phyloP scores from a whole-genome alignment of 2,888 invertebrate genomes.

The Lasiommata megera region DNA sequence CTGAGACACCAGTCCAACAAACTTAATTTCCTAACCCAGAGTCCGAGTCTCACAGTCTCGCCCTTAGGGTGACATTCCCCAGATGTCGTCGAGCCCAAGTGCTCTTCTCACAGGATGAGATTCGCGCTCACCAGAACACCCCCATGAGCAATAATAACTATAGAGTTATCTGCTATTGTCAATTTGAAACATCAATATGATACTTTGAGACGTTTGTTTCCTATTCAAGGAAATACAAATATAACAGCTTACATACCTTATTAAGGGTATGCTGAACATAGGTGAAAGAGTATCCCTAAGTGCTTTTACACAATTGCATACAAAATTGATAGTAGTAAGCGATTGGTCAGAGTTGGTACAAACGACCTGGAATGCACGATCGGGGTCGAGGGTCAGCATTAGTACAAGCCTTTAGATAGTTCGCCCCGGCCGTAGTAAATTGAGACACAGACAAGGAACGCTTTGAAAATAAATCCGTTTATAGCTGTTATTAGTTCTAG shows the following conservation, averaged over 20 bases:
- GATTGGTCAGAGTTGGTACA: constrained; percentile 55
- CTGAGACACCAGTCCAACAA: too few relatives aligned
- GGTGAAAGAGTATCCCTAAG: constrained; percentile 6
- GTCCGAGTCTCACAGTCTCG: too few relatives aligned
- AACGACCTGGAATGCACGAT: constrained; percentile 55
- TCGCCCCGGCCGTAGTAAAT: constrained; percentile 35
- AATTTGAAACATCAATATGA: too few relatives aligned
- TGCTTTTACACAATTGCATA: constrained; percentile 39
- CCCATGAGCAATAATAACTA: too few relatives aligned
- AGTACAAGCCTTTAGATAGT: constrained; percentile 44
- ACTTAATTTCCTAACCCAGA: too few relatives aligned
- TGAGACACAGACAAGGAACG: constrained; percentile 35
- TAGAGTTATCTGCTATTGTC: too few relatives aligned
- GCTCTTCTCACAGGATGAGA: too few relatives aligned
- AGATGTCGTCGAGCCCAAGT: too few relatives aligned
- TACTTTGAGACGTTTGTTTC: too few relatives aligned
- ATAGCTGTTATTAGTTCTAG: constrained; percentile 33
- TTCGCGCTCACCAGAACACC: too few relatives aligned
- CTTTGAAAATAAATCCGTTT: constrained; percentile 34
- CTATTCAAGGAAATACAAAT: background rate
- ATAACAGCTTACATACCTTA: background rate
- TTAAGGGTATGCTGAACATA: background rate
- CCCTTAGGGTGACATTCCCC: too few relatives aligned
- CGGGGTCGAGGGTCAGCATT: constrained; percentile 52
- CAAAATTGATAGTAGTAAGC: constrained; percentile 60